Percentiles rank a stretch among this genome's conserved stretches.
These are phyloP conservation scores for Himalopsyche phryganea DNA, from an alignment of 1,140 invertebrate genomes.

Conservation along the genomic window DNA sequence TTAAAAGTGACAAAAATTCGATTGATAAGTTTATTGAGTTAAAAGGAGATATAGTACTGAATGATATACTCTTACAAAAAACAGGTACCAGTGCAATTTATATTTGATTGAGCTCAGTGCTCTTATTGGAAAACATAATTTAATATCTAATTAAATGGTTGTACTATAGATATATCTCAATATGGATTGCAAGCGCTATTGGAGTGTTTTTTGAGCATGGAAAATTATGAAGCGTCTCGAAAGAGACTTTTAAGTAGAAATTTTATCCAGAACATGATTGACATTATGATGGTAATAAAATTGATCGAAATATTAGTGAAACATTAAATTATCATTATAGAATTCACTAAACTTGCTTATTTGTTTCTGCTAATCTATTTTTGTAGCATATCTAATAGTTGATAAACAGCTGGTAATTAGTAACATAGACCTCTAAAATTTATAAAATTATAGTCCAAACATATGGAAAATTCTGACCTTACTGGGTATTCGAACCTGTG, in stretches of 20 bases:
- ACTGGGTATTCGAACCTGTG: too few relatives aligned
- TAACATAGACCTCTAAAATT: too few relatives aligned
- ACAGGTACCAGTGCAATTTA: background rate
- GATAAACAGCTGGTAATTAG: too few relatives aligned
- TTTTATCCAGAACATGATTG: conserved; percentile 43
- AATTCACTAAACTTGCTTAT: too few relatives aligned
- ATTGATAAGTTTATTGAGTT: conserved; percentile 42
- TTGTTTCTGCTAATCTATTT: too few relatives aligned
- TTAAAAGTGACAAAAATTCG: conserved; percentile 44
- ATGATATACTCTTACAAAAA: background rate
- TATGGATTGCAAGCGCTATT: conserved; percentile 5
- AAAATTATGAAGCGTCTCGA: conserved; percentile 1
- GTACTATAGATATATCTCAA: background rate
- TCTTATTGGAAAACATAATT: background rate
- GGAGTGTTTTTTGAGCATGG: conserved; percentile 14
- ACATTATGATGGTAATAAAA: conserved; percentile 43
- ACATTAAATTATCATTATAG: too few relatives aligned
- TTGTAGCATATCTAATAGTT: too few relatives aligned
- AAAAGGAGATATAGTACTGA: conserved; percentile 27
- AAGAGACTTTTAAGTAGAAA: conserved; percentile 26
- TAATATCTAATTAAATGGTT: background rate
- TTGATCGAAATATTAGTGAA: too few relatives aligned
- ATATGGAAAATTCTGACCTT: too few relatives aligned
- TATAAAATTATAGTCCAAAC: too few relatives aligned
- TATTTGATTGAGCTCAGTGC: background rate